Conservation (phyloP, 2,113 vertebrate genomes). For the Stomatorhinus ivindoensis region DNA sequence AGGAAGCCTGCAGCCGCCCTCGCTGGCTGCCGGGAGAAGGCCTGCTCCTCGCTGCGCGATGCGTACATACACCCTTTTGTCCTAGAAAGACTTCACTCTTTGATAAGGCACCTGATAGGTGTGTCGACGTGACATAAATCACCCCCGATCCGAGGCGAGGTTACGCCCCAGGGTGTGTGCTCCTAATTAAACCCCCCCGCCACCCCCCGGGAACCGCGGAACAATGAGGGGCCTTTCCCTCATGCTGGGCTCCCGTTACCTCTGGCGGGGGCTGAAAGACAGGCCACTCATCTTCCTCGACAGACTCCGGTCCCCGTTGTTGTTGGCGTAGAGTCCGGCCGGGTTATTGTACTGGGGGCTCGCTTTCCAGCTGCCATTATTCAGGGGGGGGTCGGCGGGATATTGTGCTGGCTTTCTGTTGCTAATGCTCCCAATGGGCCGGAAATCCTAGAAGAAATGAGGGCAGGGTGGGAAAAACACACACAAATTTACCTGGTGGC, state of each 20-base stretch:
- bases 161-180: constrained; percentile 29
- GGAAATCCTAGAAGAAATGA: constrained; percentile 66
- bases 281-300: constrained; percentile 74
- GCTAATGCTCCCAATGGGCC: constrained; percentile 58
- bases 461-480: not conserved
- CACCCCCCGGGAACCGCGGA: constrained; percentile 13
- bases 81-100: not conserved
- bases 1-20: not conserved
- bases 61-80: not conserved
- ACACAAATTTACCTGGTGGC: not conserved
- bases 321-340: constrained; percentile 55
- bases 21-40: not conserved
- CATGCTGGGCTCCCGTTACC: constrained; percentile 52
- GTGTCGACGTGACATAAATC: not conserved
- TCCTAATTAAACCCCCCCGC: constrained; percentile 33
- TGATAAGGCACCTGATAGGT: not conserved
- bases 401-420: constrained; percentile 54
- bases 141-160: constrained; percentile 5
- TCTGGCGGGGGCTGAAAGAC: constrained; percentile 66
- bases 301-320: constrained; percentile 63
- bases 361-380: constrained; percentile 59
- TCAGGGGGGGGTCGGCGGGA: constrained; percentile 44
- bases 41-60: not conserved
- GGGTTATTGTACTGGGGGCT: constrained; percentile 71
- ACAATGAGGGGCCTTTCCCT: constrained; percentile 42